Percentiles rank a stretch among this genome's conserved stretches.
These are phyloP conservation scores for Alligator sinensis DNA, from an alignment of 2,113 vertebrate species.

Conservation along the genomic window DNA sequence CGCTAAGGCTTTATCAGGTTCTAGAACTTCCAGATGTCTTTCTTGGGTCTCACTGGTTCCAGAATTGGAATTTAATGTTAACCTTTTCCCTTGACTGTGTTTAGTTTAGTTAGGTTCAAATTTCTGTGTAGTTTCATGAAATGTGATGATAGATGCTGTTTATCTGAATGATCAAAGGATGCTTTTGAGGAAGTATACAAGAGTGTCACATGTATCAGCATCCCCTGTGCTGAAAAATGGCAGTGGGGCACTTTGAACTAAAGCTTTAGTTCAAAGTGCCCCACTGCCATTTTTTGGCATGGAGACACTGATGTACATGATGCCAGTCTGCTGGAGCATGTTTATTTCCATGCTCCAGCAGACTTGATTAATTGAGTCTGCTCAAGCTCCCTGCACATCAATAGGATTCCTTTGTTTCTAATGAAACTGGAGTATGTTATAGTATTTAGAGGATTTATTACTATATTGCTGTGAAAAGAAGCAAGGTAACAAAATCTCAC, in stretches of 20 bases:
- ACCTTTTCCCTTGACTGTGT: background rate
- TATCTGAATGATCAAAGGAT: background rate
- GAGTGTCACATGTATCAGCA: too few species aligned
- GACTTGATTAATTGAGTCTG: too few species aligned
- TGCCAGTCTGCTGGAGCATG: too few species aligned
- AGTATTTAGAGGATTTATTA: background rate
- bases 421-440: background rate
- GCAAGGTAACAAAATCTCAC: background rate
- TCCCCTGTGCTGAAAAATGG: too few species aligned
- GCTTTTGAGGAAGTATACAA: background rate
- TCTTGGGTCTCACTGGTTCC: background rate
- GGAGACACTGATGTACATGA: too few species aligned
- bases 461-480: background rate
- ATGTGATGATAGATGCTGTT: background rate
- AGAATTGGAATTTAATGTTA: background rate
- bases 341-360: too few species aligned
- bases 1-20: background rate
- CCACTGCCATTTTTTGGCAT: too few species aligned
- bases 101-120: background rate
- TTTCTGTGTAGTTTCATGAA: background rate
- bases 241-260: too few species aligned
- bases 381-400: background rate
- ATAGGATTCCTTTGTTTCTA: background rate
- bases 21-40: background rate
- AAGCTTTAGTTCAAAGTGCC: too few species aligned